A percentile compares a stretch with the other conserved stretches of the same genome.
Evolutionary conservation across 2,888 invertebrate species (phyloP).

Genomic region (Drosophila infuscata): DNA sequence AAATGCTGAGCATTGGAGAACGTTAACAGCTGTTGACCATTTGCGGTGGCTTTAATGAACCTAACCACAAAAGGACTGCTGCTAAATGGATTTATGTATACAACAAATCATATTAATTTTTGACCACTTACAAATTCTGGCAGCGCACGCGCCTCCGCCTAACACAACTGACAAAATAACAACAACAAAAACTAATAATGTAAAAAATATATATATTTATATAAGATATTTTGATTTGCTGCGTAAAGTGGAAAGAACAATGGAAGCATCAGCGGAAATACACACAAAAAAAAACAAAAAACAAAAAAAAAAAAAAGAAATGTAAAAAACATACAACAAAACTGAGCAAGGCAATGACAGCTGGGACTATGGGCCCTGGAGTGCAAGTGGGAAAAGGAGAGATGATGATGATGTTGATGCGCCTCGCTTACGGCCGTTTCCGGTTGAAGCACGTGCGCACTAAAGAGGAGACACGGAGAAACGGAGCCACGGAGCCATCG

Average conservation of each 20-base stretch:
- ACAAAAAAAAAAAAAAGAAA: conserved; percentile 37
- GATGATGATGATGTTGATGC: conserved; percentile 61
- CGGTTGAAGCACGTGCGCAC: conserved; percentile 84
- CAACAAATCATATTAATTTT: conserved; percentile 32
- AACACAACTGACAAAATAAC: conserved; percentile 25
- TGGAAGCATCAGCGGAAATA: conserved; percentile 72
- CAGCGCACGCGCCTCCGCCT: conserved; percentile 57
- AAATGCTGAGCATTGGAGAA: conserved; percentile 36
- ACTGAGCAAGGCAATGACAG: conserved; percentile 61
- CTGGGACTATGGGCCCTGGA: conserved; percentile 25
- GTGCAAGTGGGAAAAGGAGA: conserved; percentile 42
- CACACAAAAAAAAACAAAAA: conserved; percentile 52
- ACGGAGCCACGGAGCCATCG: conserved; percentile 38
- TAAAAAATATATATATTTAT: conserved; percentile 31
- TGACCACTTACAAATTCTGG: conserved; percentile 69
- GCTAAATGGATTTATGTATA: conserved; percentile 28
- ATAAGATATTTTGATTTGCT: conserved; percentile 67
- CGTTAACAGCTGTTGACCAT: conserved; percentile 75
- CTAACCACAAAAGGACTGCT: conserved; percentile 70
- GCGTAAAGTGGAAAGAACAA: conserved; percentile 82
- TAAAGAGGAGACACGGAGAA: conserved; percentile 52
- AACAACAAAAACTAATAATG: conserved; percentile 21
- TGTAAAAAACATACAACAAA: conserved; percentile 45
- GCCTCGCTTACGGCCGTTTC: conserved; percentile 82
- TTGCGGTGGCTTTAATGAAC: conserved; percentile 59